phyloP scores from a whole-genome alignment of 2,113 vertebrate genomes.

The Spheniscus mendiculus region DNA sequence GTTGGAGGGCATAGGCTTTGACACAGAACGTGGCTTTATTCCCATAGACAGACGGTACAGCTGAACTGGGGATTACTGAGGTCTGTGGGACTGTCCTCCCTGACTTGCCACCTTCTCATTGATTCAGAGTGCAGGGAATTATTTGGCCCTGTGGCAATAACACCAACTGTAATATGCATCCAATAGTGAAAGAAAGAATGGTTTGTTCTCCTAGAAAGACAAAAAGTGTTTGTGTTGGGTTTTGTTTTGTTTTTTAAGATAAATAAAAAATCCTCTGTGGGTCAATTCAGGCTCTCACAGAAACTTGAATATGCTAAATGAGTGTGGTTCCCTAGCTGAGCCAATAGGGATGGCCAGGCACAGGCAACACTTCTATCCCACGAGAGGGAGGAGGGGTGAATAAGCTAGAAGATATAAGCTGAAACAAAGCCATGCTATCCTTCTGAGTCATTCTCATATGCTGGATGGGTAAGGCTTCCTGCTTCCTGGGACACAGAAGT shows the following conservation, averaged over 20 bases:
- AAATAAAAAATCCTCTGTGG: neutral
- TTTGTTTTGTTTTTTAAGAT: neutral
- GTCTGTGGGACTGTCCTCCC: neutral
- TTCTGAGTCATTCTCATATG: constrained; percentile 57
- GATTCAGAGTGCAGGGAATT: neutral
- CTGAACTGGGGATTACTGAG: neutral
- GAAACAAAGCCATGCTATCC: constrained; percentile 70
- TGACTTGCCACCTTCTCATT: neutral
- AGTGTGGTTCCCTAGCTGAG: constrained; percentile 37
- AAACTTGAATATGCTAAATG: constrained; percentile 35
- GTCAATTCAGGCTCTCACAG: constrained; percentile 46
- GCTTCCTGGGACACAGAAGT: constrained; percentile 49
- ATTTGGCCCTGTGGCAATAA: neutral
- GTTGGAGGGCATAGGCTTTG: neutral
- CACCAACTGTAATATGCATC: neutral
- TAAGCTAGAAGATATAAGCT: constrained; percentile 68
- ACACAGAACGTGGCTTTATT: neutral
- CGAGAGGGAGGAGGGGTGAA: constrained; percentile 62
- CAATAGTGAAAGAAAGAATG: neutral
- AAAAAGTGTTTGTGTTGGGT: neutral
- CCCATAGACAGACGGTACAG: neutral
- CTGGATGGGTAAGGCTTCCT: constrained; percentile 69
- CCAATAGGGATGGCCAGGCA: constrained; percentile 57
- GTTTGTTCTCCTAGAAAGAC: neutral
- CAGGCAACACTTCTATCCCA: constrained; percentile 57